These are phyloP conservation scores for Falcaria lacertinaria DNA, from an alignment of 2,888 invertebrate genomes.

Conservation along the genomic window DNA sequence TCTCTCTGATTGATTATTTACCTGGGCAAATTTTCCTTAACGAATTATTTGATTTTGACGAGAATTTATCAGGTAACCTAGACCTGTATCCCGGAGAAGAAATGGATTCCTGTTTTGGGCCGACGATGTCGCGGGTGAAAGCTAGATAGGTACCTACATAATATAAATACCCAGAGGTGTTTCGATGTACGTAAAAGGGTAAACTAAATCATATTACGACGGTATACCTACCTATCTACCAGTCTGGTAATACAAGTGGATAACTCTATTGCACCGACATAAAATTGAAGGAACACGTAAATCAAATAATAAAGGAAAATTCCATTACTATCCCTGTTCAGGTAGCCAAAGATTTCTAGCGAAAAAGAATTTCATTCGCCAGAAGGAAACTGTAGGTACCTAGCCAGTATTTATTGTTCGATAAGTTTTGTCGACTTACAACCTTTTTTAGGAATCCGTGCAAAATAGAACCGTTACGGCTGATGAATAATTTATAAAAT, in stretches of 20 bases:
- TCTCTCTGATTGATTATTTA: no score
- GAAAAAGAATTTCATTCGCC: constrained; percentile 50
- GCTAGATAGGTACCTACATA: background rate
- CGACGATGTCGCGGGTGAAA: no score
- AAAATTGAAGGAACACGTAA: constrained; percentile 66
- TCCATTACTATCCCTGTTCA: constrained; percentile 60
- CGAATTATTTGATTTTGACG: no score
- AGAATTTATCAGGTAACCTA: no score
- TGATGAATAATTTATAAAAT: no score
- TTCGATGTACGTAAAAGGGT: background rate
- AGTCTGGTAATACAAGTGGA: constrained; percentile 21
- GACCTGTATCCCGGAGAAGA: no score
- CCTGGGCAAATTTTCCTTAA: no score
- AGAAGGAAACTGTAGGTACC: constrained; percentile 21
- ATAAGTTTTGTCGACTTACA: no score
- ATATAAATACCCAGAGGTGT: no score
- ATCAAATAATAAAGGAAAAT: constrained; percentile 76
- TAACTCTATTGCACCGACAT: constrained; percentile 61
- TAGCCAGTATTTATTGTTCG: background rate
- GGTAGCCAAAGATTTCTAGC: constrained; percentile 53
- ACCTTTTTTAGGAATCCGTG: no score
- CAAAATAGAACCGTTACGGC: no score
- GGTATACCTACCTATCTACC: background rate
- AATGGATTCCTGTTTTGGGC: no score
- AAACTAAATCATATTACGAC: background rate